These are phyloP conservation scores for Cyprinodon tularosa DNA, from an alignment of 2,113 vertebrate species.

Conservation along the genomic window DNA sequence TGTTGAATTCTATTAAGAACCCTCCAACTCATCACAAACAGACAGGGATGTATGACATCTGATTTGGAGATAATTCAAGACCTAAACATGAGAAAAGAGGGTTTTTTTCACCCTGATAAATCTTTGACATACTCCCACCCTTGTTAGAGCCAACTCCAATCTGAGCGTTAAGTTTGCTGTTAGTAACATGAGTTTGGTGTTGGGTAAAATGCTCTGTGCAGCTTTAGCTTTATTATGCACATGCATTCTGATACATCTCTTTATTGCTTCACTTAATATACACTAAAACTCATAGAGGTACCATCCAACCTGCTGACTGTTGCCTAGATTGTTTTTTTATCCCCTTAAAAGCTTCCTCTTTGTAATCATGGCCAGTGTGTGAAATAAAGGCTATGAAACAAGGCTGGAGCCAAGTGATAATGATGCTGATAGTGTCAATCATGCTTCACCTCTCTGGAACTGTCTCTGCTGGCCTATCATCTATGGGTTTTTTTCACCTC, in stretches of 20 bases:
- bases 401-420: constrained; percentile 40
- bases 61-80: too few species aligned
- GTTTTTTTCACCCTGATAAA: too few species aligned
- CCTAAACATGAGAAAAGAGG: too few species aligned
- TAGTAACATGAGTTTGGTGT: background rate
- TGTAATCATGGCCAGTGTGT: constrained; percentile 22
- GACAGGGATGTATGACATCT: too few species aligned
- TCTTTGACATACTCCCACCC: background rate
- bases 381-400: constrained; percentile 39
- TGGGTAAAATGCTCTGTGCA: background rate
- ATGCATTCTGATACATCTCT: background rate
- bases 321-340: background rate
- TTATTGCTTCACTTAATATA: background rate
- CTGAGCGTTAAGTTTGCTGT: background rate
- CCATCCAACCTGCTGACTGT: background rate
- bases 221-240: background rate
- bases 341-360: constrained; percentile 18
- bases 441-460: constrained; percentile 44
- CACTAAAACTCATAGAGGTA: background rate
- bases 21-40: too few species aligned
- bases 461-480: constrained; percentile 38
- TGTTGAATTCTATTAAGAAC: background rate
- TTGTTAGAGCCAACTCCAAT: background rate
- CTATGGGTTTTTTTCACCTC: constrained; percentile 24
- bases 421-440: constrained; percentile 46